Base-by-base conservation (phyloP, 2,888 invertebrate species). In the Parapristionchus giblindavisi region DNA sequence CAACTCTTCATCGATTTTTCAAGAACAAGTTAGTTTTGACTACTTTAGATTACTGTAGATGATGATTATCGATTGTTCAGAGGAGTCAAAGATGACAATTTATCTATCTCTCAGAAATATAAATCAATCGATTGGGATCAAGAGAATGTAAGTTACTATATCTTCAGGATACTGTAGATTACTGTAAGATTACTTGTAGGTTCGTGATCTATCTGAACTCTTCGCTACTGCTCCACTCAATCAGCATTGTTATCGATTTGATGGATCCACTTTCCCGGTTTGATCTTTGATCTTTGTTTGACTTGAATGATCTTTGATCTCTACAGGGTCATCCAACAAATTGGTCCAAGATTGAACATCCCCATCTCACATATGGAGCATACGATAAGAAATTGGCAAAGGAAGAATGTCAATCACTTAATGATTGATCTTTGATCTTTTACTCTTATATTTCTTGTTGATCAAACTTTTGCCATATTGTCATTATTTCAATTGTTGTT, bases 1-100 rank as follows among this genome's bases (percentile, higher is more conserved):
- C 92, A 80, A 93, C 93, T 3, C 91, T 99, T 32, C 91, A 92
- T 77, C 92, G 92, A 68, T 98, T 94, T 89, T 97, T 98, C 75
- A 52, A 75, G n/a, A 70, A 77, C 17, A 77, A 81, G 84, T 83
- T 48, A 73, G 76, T 65, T 27, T 2, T 52, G 36, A 21, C 56
- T 8, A 1, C 27, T 14, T 2, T 48, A 52, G 34, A 29, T 17
- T 51, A 40, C 38, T 21, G 70, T 54, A 27, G n/a, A 36, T 27
- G 6, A 17, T 6, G 27, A 43, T 2, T 24, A 43, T 27, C 63
- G 34, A 11, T 11, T 29, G 11, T 78, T 56, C 54, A 80, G 80
- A 34, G 79, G 79, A 34, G 76, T 80, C 68, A 61, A 74, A 24
- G 71, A 72, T 29, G 70, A 76, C 43, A 75, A 65, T 11, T 51